Evolutionary conservation across 2,797 vertebrate genomes (phyloP).

Genomic region (Calcarius lapponicus): DNA sequence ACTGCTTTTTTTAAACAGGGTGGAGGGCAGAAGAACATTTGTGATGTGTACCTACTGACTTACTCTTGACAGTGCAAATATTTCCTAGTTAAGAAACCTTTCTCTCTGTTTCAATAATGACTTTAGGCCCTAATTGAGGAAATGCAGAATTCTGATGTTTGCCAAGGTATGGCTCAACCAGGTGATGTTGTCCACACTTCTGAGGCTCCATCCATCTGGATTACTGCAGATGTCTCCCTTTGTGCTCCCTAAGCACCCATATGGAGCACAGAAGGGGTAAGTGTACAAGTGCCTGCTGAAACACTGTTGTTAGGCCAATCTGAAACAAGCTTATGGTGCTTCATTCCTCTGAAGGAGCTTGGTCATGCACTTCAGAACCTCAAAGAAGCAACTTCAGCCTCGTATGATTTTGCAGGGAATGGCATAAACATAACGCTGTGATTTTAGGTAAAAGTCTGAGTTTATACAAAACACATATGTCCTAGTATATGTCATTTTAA

Average conservation of each 20-base stretch:
- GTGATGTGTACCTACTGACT: neutral
- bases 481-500: neutral
- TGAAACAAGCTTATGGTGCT: neutral
- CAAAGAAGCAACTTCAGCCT: neutral
- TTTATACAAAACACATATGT: neutral
- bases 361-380: neutral
- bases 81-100: neutral
- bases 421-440: neutral
- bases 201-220: neutral
- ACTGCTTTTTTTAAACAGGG: neutral
- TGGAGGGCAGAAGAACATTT: neutral
- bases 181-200: neutral
- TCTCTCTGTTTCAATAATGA: neutral
- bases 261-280: neutral
- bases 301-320: neutral
- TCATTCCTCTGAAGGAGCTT: neutral
- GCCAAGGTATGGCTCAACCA: neutral
- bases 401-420: neutral
- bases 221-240: neutral
- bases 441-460: neutral
- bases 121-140: neutral
- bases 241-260: neutral
- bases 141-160: neutral
- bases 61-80: neutral
- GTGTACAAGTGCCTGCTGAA: neutral